Base-by-base conservation (phyloP, 2,888 invertebrate genomes). In the Caenorhabditis sp. region DNA sequence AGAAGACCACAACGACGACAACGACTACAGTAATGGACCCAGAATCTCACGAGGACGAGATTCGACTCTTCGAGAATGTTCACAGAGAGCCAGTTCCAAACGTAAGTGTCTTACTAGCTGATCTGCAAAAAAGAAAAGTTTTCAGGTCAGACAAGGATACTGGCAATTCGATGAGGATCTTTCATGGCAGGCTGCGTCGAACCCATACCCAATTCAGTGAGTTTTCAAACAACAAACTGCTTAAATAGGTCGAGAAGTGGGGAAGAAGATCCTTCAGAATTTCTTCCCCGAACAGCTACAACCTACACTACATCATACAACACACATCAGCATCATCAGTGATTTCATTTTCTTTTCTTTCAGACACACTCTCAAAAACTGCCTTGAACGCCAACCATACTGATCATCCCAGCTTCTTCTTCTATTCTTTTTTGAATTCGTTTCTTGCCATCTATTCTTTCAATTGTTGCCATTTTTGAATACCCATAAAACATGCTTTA, bases 151-250 rank as follows among this genome's bases (percentile, higher is more conserved):
- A 31, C 88, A 88, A 41, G 92, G 92, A 16, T 90, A 81, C 81
- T 92, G 92, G 92, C 91, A 91, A 80, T 92, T 92, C 76, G 91
- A 91, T n/a, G 91, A 92, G 54, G 61, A 86, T n/a, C 82, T 85
- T 38, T 86, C 90, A 8, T 92, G 92, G 92, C 92, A 92, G 76
- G 86, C 89, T n/a, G 92, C 89, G 38, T 88, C 91, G 44, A 92
- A 91, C 68, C 90, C 92, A 24, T 92, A 92, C 75, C 90, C 91
- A 19, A 90, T 92, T 82, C 92, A 92, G 91, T 92, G 44, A 72
- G 90, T 85, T 56, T 61, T 61, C 4, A 38, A 38, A n/a, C n/a
- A n/a, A n/a, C n/a, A 31, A 31, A 7, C 31, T 6, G 7, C 38
- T 12, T 7, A 19, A 5, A n/a, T 0, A 19, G 8, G 26, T 31